These are phyloP conservation scores for Shargacucullia verbasci DNA, from an alignment of 2,888 invertebrate genomes.

Conservation along the genomic window DNA sequence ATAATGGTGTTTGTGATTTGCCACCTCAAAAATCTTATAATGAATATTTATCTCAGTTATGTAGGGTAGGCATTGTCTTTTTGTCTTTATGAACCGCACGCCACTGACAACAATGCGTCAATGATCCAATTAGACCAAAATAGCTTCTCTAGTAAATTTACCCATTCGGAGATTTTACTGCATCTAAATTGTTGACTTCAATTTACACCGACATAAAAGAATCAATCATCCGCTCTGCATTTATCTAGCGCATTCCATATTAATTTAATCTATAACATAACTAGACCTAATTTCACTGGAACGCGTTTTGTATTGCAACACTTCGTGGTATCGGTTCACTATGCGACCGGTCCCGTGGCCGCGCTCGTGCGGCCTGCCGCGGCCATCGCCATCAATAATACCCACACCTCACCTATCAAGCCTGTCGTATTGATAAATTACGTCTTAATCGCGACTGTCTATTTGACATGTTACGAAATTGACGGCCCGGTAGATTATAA, in stretches of 20 bases:
- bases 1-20: too few relatives aligned
- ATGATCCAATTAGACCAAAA: too few relatives aligned
- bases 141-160: too few relatives aligned
- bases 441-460: neutral
- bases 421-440: conserved; percentile 10
- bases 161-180: too few relatives aligned
- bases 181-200: neutral
- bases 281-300: conserved; percentile 60
- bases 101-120: too few relatives aligned
- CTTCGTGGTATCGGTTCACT: conserved; percentile 31
- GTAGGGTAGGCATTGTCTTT: too few relatives aligned
- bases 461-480: conserved; percentile 2
- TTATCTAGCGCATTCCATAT: conserved; percentile 46
- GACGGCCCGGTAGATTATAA: too few relatives aligned
- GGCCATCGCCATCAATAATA: conserved; percentile 9
- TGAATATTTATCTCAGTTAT: too few relatives aligned
- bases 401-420: conserved; percentile 14
- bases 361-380: neutral
- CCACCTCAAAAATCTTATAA: too few relatives aligned
- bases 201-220: conserved; percentile 4
- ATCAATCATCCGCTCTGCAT: conserved; percentile 17
- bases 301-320: conserved; percentile 61
- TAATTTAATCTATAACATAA: conserved; percentile 44
- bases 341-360: conserved; percentile 31
- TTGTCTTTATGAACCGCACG: too few relatives aligned